These are phyloP conservation scores for Gryllus bimaculatus DNA, from an alignment of 1,140 invertebrate species.

Conservation along the genomic window DNA sequence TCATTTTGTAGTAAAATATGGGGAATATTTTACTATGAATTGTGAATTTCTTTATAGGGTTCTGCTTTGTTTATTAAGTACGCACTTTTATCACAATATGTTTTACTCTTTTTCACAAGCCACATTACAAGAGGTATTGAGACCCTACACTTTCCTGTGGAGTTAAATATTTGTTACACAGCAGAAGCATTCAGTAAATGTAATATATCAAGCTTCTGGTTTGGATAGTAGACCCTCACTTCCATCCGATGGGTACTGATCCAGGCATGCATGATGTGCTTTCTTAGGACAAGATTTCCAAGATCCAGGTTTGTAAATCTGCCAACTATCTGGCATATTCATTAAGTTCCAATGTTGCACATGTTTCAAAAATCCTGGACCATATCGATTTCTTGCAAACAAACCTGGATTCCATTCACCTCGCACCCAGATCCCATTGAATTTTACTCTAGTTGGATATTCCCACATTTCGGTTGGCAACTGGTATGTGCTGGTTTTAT, in stretches of 20 bases:
- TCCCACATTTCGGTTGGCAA: constrained; percentile 17
- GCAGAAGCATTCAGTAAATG: no score
- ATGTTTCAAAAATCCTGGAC: constrained; percentile 28
- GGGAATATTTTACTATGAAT: no score
- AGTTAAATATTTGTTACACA: no score
- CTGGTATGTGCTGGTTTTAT: constrained; percentile 16
- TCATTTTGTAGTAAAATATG: neutral
- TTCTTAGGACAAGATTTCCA: constrained; percentile 24
- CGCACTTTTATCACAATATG: no score
- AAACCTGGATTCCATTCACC: constrained; percentile 30
- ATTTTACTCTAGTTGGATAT: constrained; percentile 26
- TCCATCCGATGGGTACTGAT: constrained; percentile 29
- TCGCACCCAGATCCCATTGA: constrained; percentile 28
- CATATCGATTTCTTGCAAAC: constrained; percentile 30
- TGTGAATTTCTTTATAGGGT: no score
- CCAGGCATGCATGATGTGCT: constrained; percentile 29
- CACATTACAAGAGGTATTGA: no score
- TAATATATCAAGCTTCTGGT: no score
- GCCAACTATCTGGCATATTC: constrained; percentile 11
- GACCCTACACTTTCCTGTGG: no score
- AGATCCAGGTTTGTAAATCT: neutral
- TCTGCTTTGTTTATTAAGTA: no score
- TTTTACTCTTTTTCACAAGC: no score
- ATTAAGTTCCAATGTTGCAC: constrained; percentile 13
- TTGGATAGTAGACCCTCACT: constrained; percentile 20